These are phyloP conservation scores for Percina caprodes DNA, from an alignment of 2,113 vertebrate species.

Conservation along the genomic window DNA sequence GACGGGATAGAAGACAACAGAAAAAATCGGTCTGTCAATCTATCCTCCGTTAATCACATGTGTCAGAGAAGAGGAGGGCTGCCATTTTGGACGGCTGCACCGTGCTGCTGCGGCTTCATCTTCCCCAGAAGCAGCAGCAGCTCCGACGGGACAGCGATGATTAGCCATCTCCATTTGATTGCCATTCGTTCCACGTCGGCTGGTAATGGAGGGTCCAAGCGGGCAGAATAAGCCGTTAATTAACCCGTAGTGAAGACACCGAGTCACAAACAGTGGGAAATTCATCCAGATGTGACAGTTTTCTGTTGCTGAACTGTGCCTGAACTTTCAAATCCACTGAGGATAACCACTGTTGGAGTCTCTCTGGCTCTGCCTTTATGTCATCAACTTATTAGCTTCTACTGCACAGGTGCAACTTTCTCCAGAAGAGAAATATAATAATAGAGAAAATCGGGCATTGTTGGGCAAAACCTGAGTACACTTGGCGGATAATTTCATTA, in stretches of 20 bases:
- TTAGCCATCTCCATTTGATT: constrained; percentile 41
- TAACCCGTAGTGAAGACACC: constrained; percentile 29
- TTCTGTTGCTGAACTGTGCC: constrained; percentile 17
- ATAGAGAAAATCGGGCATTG: no score
- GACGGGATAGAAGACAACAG: constrained; percentile 17
- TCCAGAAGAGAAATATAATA: no score
- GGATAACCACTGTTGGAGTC: not conserved
- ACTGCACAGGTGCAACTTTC: no score
- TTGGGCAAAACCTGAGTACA: no score
- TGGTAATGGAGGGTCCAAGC: constrained; percentile 38
- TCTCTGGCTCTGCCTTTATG: not conserved
- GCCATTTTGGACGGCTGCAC: constrained; percentile 39
- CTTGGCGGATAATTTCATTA: no score
- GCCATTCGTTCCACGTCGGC: constrained; percentile 13
- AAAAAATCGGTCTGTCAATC: constrained; percentile 27
- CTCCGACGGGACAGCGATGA: constrained; percentile 28
- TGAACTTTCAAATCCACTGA: constrained; percentile 37
- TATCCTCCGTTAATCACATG: constrained; percentile 42
- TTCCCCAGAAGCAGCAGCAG: constrained; percentile 43
- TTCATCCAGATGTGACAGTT: not conserved
- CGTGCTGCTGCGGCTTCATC: constrained; percentile 25
- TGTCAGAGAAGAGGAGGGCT: constrained; percentile 40
- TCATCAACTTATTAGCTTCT: no score
- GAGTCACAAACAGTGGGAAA: not conserved
- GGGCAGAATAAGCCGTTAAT: constrained; percentile 33